Evolutionary conservation across 2,113 vertebrate genomes (phyloP).

Genomic region (Edolisoma coerulescens): DNA sequence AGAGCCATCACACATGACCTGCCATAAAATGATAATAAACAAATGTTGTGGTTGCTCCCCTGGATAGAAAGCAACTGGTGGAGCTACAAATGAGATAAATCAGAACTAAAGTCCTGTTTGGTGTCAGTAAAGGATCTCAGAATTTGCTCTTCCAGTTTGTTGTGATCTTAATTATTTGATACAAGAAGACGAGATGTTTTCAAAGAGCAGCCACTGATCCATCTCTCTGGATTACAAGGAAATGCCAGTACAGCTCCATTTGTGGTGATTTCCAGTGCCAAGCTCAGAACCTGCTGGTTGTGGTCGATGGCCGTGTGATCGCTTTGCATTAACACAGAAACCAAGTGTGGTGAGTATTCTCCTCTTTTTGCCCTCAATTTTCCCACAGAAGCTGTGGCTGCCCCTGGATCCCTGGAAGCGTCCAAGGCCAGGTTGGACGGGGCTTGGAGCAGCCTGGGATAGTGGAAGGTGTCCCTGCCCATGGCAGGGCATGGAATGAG

Average conservation of each 20-base stretch:
- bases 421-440: fast-evolving
- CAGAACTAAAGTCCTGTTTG: not conserved
- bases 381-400: not conserved
- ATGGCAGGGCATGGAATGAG: not conserved
- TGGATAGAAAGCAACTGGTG: not conserved
- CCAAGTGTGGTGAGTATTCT: not conserved
- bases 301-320: fast-evolving
- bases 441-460: not conserved
- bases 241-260: not conserved
- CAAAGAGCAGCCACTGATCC: not conserved
- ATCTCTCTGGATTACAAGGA: not conserved
- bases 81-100: not conserved
- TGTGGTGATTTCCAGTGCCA: not conserved
- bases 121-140: not conserved
- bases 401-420: not conserved
- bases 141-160: not conserved
- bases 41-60: not conserved
- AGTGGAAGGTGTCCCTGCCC: not conserved
- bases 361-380: not conserved
- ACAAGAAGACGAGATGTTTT: not conserved
- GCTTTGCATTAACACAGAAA: not conserved
- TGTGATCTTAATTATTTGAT: not conserved
- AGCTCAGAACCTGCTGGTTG: not conserved
- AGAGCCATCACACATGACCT: not conserved
- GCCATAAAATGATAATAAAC: not conserved